phyloP scores from a whole-genome alignment of 1,140 invertebrate species.

The Drosophila quadrilineata region DNA sequence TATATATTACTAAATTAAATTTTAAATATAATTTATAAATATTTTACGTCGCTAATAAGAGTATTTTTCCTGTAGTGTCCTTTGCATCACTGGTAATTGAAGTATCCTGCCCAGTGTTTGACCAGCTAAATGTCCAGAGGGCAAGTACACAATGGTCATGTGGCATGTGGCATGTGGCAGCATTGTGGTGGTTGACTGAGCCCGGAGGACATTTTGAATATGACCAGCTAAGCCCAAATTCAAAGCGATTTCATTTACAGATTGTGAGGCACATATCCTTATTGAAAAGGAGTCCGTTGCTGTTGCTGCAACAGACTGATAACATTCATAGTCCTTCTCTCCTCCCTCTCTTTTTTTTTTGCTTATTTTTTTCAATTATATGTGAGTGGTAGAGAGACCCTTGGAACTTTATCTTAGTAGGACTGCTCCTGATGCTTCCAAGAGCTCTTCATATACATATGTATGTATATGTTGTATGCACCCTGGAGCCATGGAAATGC shows the following conservation, averaged over 20 bases:
- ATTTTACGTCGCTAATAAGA: too few relatives aligned
- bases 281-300: too few relatives aligned
- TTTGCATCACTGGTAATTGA: conserved; percentile 33
- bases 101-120: conserved; percentile 34
- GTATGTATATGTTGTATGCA: too few relatives aligned
- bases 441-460: too few relatives aligned
- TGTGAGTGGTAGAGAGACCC: conserved; percentile 63
- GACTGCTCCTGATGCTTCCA: conserved; percentile 13
- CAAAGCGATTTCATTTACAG: conserved; percentile 51
- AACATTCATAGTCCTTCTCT: conserved; percentile 60
- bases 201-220: conserved; percentile 62
- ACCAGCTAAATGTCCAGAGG: conserved; percentile 48
- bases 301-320: conserved; percentile 60
- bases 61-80: too few relatives aligned
- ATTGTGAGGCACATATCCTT: too few relatives aligned
- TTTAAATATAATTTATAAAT: too few relatives aligned
- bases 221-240: conserved; percentile 33
- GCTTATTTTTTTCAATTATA: conserved; percentile 62
- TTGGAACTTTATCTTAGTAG: conserved; percentile 25
- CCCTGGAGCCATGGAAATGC: neutral
- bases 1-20: too few relatives aligned
- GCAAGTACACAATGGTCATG: neutral
- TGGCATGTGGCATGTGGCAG: neutral
- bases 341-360: too few relatives aligned
- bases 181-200: too few relatives aligned